A percentile compares a stretch with the other conserved stretches of the same genome.
These are phyloP conservation scores for Thecophora atra DNA, from an alignment of 2,888 invertebrate genomes.

Conservation along the genomic window DNA sequence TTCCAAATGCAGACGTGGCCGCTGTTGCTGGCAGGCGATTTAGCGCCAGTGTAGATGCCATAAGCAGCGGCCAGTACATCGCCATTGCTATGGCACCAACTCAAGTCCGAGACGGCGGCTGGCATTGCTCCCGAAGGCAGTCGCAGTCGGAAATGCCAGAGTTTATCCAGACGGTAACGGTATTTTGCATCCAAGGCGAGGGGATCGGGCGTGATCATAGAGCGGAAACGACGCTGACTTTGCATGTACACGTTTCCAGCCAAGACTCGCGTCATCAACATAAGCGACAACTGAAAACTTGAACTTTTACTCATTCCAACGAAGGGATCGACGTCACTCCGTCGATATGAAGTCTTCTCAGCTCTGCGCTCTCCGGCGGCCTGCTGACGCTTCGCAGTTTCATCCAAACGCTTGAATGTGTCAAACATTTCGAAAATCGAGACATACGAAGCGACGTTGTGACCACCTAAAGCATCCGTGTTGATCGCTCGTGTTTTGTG, in stretches of 20 bases:
- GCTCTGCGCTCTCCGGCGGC: constrained; percentile 67
- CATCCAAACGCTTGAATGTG: constrained; percentile 70
- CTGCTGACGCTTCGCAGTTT: constrained; percentile 55
- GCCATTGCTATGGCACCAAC: constrained; percentile 75
- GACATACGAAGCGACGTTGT: constrained; percentile 73
- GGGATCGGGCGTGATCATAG: constrained; percentile 72
- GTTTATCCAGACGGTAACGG: constrained; percentile 72
- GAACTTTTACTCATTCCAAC: constrained; percentile 50
- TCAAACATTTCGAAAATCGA: constrained; percentile 84
- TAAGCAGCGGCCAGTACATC: constrained; percentile 81
- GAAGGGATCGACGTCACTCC: constrained; percentile 58
- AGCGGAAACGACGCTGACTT: constrained; percentile 78
- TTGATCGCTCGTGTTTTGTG: constrained; percentile 74
- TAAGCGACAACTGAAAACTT: constrained; percentile 72
- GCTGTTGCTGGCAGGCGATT: constrained; percentile 62
- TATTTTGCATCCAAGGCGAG: constrained; percentile 73
- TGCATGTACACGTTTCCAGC: constrained; percentile 74
- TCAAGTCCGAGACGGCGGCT: constrained; percentile 71
- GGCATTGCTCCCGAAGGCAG: constrained; percentile 64
- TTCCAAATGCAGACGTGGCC: constrained; percentile 82
- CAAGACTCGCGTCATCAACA: constrained; percentile 76
- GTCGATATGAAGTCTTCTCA: constrained; percentile 60
- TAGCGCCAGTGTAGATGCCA: constrained; percentile 72
- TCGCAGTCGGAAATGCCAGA: constrained; percentile 74
- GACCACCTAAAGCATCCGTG: constrained; percentile 68